phyloP scores from a whole-genome alignment of 2,113 vertebrate species.

The Eupsittula cactorum region DNA sequence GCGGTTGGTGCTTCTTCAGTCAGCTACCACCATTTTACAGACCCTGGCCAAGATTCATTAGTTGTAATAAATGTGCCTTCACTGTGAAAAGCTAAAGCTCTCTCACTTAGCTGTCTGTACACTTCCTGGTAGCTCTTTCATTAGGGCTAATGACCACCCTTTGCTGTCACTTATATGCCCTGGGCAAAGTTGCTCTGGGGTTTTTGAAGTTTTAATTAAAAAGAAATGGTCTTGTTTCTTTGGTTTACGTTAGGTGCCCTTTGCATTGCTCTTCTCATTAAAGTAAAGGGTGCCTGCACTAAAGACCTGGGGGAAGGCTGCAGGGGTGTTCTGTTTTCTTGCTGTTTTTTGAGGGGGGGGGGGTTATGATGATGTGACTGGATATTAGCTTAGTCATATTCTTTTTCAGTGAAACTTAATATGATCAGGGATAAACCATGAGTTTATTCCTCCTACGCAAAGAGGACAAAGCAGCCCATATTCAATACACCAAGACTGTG shows the following conservation, averaged over 20 bases:
- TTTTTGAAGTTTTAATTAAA: conserved; percentile 3
- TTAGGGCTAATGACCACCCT: neutral
- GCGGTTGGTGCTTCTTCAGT: neutral
- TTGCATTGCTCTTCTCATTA: neutral
- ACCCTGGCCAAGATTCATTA: neutral
- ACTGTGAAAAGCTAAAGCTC: neutral
- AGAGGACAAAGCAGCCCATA: neutral
- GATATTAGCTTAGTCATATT: neutral
- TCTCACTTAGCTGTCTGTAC: neutral
- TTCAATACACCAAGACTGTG: rapidly evolving
- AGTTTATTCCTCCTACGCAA: neutral
- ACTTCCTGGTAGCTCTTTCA: neutral
- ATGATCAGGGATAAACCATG: neutral
- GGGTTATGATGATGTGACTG: neutral
- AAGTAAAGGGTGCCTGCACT: neutral
- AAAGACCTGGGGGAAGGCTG: neutral
- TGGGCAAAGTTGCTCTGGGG: neutral
- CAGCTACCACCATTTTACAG: neutral
- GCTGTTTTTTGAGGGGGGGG: neutral
- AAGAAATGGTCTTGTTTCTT: neutral
- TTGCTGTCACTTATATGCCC: neutral
- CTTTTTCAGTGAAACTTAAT: neutral
- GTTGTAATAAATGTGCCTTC: conserved; percentile 17
- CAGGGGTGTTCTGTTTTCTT: too few relatives aligned
- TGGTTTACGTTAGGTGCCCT: neutral